Conservation (phyloP, 1,140 invertebrate species). For the Pseudomyrmex gracilis region DNA sequence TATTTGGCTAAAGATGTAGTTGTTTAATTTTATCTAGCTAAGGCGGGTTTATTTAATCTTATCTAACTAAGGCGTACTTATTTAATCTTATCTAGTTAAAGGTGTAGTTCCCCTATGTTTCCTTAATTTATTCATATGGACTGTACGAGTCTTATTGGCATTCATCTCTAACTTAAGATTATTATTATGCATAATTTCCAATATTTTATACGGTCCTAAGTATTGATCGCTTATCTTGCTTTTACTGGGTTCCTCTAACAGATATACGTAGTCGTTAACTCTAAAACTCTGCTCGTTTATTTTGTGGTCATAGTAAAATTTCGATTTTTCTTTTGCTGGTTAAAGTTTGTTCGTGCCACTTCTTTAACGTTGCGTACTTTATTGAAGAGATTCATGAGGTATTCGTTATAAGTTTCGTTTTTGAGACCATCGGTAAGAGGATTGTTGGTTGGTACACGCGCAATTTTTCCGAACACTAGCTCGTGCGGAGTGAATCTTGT, state of each 20-base stretch:
- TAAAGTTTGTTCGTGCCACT: conserved; percentile 3
- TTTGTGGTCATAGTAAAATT: conserved; percentile 47
- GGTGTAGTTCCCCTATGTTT: no score
- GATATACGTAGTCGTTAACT: background rate
- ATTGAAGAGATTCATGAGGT: background rate
- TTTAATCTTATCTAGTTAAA: background rate
- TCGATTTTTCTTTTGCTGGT: conserved; percentile 26
- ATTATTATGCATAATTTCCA: background rate
- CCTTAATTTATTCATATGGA: background rate
- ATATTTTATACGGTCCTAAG: background rate
- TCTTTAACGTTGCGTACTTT: background rate
- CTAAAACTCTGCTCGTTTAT: conserved; percentile 10
- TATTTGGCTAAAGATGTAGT: no score
- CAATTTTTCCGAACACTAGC: background rate
- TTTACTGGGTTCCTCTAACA: conserved; percentile 15
- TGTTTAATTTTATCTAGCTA: no score
- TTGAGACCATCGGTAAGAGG: background rate
- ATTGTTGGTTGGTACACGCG: background rate
- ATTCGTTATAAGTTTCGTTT: conserved; percentile 3
- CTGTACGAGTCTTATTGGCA: background rate
- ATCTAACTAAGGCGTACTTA: no score
- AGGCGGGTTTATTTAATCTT: background rate
- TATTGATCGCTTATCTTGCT: conserved; percentile 28
- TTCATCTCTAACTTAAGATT: background rate
- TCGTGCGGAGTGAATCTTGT: background rate